These are phyloP conservation scores for Zoroaster sp. DNA, from an alignment of 53 echinoderm and acorn worm genomes.

Conservation along the genomic window DNA sequence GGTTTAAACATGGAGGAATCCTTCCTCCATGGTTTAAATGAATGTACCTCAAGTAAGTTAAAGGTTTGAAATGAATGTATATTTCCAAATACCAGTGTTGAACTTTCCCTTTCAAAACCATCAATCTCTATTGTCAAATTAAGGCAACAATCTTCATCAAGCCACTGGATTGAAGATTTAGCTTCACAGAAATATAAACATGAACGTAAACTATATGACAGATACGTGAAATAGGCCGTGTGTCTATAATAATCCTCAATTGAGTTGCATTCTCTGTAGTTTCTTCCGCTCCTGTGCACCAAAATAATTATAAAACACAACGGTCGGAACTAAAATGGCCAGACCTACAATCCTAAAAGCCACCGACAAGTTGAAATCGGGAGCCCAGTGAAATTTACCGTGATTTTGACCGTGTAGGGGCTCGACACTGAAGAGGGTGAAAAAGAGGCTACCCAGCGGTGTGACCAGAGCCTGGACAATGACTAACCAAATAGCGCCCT, in stretches of 20 bases:
- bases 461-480: constrained; percentile 87
- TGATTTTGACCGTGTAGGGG: constrained; percentile 8
- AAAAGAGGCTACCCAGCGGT: constrained; percentile 84
- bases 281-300: constrained; percentile 59
- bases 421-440: constrained; percentile 73
- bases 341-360: constrained; percentile 78
- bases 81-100: too few relatives aligned
- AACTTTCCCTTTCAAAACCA: not conserved
- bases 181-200: too few relatives aligned
- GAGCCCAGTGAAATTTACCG: constrained; percentile 74
- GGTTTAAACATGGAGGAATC: too few relatives aligned
- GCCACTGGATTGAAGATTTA: too few relatives aligned
- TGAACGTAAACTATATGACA: too few relatives aligned
- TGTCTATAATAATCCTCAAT: too few relatives aligned
- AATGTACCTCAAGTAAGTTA: constrained; percentile 57
- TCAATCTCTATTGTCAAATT: too few relatives aligned
- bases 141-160: too few relatives aligned
- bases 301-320: constrained; percentile 90
- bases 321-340: constrained; percentile 82
- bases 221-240: too few relatives aligned
- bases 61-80: not conserved
- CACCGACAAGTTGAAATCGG: constrained; percentile 74
- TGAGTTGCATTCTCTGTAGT: not conserved
- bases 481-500: constrained; percentile 92
- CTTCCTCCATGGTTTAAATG: too few relatives aligned